Conservation (phyloP, 1,140 invertebrate genomes). For the Holotrichia oblita region DNA sequence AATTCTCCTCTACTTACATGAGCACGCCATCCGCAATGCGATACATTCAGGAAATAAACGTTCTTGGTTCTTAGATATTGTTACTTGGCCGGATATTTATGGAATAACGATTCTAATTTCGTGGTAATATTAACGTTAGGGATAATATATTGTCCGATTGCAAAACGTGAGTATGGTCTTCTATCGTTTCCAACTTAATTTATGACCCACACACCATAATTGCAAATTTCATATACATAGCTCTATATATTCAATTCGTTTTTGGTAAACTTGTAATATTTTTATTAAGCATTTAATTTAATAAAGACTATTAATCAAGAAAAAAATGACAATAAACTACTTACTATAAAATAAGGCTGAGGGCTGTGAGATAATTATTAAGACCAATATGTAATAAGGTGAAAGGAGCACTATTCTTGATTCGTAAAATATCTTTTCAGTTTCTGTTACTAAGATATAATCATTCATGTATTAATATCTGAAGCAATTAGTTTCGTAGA, state of each 20-base stretch:
- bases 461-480: too few species aligned
- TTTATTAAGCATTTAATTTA: too few species aligned
- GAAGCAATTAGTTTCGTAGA: too few species aligned
- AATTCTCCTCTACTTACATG: neutral
- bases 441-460: too few species aligned
- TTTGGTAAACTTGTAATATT: neutral
- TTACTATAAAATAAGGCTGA: too few species aligned
- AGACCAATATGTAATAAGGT: too few species aligned
- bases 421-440: too few species aligned
- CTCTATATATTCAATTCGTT: neutral
- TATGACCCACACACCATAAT: neutral
- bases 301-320: too few species aligned
- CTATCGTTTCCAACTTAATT: slow-evolving; percentile 11
- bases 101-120: neutral
- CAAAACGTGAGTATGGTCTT: neutral
- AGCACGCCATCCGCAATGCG: slow-evolving; percentile 4
- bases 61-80: neutral
- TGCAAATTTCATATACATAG: too few species aligned
- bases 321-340: too few species aligned
- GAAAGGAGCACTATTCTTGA: too few species aligned
- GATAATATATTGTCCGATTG: neutral
- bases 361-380: too few species aligned
- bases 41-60: slow-evolving; percentile 5
- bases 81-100: neutral
- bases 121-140: slow-evolving; percentile 4